phyloP scores from a whole-genome alignment of 1,140 invertebrate genomes.

The Drosophila ananassae region DNA sequence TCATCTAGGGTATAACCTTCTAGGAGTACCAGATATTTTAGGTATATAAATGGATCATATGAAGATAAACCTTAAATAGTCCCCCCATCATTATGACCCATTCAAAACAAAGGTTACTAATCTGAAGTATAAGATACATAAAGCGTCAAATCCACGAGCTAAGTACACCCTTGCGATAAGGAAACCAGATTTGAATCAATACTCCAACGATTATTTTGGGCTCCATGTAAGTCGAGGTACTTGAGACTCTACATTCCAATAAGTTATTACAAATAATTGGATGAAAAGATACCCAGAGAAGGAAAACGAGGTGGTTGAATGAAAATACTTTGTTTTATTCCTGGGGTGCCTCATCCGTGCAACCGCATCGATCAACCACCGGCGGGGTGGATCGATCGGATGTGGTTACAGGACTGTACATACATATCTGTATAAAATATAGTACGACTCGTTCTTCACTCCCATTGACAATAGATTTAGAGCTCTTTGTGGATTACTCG shows the following conservation, averaged over 20 bases:
- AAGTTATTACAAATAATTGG: no score
- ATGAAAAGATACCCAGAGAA: neutral
- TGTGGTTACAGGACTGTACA: conserved; percentile 87
- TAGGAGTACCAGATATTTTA: no score
- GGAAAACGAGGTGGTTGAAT: neutral
- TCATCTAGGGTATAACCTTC: no score
- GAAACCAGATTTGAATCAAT: conserved; percentile 2
- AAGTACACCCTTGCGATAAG: conserved; percentile 6
- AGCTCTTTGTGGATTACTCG: conserved; percentile 63
- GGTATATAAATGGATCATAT: no score
- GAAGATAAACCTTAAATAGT: no score
- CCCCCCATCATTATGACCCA: no score
- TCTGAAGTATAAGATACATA: neutral
- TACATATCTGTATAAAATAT: conserved; percentile 94
- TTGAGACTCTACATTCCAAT: conserved; percentile 2
- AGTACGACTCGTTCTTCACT: conserved; percentile 88
- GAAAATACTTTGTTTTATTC: neutral
- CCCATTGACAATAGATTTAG: conserved; percentile 77
- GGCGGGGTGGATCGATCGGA: neutral
- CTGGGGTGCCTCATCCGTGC: neutral
- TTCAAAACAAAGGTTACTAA: no score
- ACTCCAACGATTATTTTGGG: no score
- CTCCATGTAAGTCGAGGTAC: conserved; percentile 5
- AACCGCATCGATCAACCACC: no score
- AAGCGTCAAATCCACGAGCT: neutral